These are phyloP conservation scores for Palythoa grandis DNA, from an alignment of 92 coral and sea anemone species.

Conservation along the genomic window DNA sequence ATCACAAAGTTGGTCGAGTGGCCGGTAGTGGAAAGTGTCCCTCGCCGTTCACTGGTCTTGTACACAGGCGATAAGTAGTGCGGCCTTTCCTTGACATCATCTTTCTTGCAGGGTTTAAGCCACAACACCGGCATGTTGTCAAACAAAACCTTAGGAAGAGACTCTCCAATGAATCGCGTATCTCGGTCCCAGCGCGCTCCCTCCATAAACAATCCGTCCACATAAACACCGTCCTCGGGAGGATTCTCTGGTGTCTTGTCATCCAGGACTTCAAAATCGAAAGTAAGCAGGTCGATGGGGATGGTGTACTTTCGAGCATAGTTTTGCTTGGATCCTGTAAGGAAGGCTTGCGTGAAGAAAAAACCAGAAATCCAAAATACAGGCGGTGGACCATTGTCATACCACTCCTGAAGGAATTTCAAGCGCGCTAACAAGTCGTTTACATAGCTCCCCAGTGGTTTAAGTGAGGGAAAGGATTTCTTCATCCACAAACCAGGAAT, in stretches of 20 bases:
- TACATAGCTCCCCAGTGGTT: constrained; percentile 97
- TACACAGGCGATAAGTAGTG: constrained; percentile 97
- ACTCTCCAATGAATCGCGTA: constrained; percentile 85
- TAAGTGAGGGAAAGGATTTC: constrained; percentile 95
- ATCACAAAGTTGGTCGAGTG: constrained; percentile 99
- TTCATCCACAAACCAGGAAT: constrained; percentile 99
- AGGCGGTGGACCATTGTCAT: constrained; percentile 88
- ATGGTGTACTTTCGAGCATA: constrained; percentile 97
- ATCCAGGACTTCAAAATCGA: constrained; percentile 91
- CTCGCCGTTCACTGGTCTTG: constrained; percentile 98
- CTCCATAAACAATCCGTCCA: constrained; percentile 94
- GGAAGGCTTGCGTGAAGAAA: constrained; percentile 97
- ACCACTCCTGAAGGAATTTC: constrained; percentile 98
- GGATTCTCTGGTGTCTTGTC: constrained; percentile 89
- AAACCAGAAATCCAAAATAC: constrained; percentile 98
- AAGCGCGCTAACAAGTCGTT: constrained; percentile 92
- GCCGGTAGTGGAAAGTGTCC: constrained; percentile 97
- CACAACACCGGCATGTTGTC: constrained; percentile 95
- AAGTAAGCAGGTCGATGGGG: constrained; percentile 92
- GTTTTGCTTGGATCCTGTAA: constrained; percentile 99
- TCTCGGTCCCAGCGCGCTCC: constrained; percentile 98
- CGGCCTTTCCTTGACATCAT: constrained; percentile 80
- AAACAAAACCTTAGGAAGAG: constrained; percentile 84
- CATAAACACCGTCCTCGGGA: constrained; percentile 98
- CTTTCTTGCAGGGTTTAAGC: constrained; percentile 96